Conservation (phyloP, 2,113 vertebrate genomes). For the Rhodinocichla rosea region DNA sequence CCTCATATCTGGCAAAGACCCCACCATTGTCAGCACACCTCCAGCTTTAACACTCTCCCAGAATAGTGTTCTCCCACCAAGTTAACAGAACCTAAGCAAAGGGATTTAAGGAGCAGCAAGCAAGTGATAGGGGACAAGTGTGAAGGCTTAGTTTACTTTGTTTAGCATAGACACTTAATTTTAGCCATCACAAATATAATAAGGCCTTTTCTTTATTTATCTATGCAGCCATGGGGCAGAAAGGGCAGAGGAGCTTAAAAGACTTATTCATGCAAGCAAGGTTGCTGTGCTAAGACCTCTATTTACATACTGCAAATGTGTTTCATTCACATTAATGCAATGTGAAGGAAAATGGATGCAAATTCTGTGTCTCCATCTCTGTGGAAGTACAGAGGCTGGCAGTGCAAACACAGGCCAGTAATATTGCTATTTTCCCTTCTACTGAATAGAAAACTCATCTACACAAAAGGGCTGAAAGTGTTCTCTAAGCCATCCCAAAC, state of each 20-base stretch:
- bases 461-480: not conserved
- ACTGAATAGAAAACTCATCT: not conserved
- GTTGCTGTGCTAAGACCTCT: slow-evolving; percentile 43
- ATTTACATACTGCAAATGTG: not conserved
- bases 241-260: slow-evolving; percentile 52
- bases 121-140: not conserved
- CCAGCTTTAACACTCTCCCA: not conserved
- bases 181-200: slow-evolving; percentile 38
- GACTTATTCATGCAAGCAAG: slow-evolving; percentile 37
- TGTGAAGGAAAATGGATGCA: not conserved
- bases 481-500: not conserved
- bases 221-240: slow-evolving; percentile 20
- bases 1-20: not conserved
- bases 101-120: slow-evolving; percentile 9
- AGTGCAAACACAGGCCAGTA: not conserved
- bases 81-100: slow-evolving; percentile 27
- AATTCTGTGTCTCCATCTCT: not conserved
- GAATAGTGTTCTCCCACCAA: not conserved
- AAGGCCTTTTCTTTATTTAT: slow-evolving; percentile 50
- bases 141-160: slow-evolving; percentile 33
- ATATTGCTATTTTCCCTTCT: not conserved
- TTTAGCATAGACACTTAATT: slow-evolving; percentile 31
- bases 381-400: not conserved
- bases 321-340: slow-evolving; percentile 18
- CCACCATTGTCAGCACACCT: not conserved